These are phyloP conservation scores for Erannis defoliaria DNA, from an alignment of 2,888 invertebrate genomes.

Conservation along the genomic window DNA sequence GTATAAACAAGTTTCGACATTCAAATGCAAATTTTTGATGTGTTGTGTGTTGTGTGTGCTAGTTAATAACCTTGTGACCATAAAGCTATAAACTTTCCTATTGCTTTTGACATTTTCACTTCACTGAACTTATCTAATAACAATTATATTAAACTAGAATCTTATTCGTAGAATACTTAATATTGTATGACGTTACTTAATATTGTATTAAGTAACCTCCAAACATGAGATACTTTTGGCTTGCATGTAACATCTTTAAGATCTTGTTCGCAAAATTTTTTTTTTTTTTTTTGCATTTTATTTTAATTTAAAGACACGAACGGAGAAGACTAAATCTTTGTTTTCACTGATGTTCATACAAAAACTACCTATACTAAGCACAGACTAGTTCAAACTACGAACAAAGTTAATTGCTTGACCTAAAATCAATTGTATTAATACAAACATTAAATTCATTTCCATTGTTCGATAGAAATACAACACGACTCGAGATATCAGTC, in stretches of 20 bases:
- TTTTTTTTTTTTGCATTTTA: not conserved
- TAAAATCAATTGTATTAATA: slow-evolving; percentile 22
- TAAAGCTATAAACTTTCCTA: not conserved
- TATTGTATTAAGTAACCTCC: too few relatives aligned
- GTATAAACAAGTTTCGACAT: not conserved
- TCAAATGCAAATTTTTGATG: not conserved
- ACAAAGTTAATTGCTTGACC: slow-evolving; percentile 18
- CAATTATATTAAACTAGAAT: too few relatives aligned
- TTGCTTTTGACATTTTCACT: too few relatives aligned
- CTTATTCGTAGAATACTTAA: too few relatives aligned
- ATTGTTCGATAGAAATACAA: slow-evolving; percentile 18
- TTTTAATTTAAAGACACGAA: slow-evolving; percentile 1
- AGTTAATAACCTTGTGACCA: slow-evolving; percentile 11
- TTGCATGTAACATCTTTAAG: too few relatives aligned
- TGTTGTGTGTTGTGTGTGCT: not conserved
- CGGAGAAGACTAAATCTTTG: slow-evolving; percentile 7
- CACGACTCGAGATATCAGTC: not conserved
- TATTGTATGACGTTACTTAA: too few relatives aligned
- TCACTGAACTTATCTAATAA: too few relatives aligned
- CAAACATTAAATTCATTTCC: slow-evolving; percentile 20
- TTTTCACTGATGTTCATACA: slow-evolving; percentile 21
- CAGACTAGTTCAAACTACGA: slow-evolving; percentile 9
- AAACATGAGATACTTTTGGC: too few relatives aligned
- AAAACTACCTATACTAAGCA: slow-evolving; percentile 4
- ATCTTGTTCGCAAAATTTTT: too few relatives aligned